phyloP scores from a whole-genome alignment of 2,888 invertebrate species.

The Cerceris ruficornis region DNA sequence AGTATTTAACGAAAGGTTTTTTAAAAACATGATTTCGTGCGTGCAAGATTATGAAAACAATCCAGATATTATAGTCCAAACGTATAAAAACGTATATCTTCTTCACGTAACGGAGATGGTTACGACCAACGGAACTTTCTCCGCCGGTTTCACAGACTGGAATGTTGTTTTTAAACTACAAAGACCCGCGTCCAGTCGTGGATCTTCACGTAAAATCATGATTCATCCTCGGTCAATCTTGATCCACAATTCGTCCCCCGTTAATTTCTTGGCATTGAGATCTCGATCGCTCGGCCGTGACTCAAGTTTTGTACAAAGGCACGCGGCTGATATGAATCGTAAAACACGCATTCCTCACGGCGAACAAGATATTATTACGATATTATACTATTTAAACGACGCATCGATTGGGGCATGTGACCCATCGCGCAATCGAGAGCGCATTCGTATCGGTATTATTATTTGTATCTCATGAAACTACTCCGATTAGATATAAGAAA shows the following conservation, averaged over 20 bases:
- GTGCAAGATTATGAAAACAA: neutral
- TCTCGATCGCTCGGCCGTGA: slow-evolving; percentile 38
- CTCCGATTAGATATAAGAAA: no score
- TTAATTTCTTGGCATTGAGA: slow-evolving; percentile 34
- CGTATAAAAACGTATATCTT: neutral
- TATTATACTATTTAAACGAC: neutral
- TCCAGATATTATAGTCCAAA: neutral
- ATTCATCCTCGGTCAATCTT: slow-evolving; percentile 37
- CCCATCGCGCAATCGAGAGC: no score
- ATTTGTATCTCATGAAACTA: no score
- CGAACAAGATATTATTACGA: neutral
- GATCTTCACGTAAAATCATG: slow-evolving; percentile 1
- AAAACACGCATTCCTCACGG: slow-evolving; percentile 7
- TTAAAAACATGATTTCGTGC: neutral
- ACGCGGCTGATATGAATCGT: slow-evolving; percentile 37
- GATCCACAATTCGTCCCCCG: slow-evolving; percentile 17
- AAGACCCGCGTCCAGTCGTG: slow-evolving; percentile 1
- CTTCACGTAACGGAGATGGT: slow-evolving; percentile 10
- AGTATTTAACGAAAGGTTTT: no score
- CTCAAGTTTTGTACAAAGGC: slow-evolving; percentile 28
- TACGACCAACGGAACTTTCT: slow-evolving; percentile 36
- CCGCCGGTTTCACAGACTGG: slow-evolving; percentile 18
- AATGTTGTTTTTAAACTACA: slow-evolving; percentile 5
- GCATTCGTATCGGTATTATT: no score
- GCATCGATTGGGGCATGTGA: neutral